Percentiles rank a stretch among this genome's conserved stretches.
Conservation (phyloP, 1,140 invertebrate genomes). For the Meteorus sp. region DNA sequence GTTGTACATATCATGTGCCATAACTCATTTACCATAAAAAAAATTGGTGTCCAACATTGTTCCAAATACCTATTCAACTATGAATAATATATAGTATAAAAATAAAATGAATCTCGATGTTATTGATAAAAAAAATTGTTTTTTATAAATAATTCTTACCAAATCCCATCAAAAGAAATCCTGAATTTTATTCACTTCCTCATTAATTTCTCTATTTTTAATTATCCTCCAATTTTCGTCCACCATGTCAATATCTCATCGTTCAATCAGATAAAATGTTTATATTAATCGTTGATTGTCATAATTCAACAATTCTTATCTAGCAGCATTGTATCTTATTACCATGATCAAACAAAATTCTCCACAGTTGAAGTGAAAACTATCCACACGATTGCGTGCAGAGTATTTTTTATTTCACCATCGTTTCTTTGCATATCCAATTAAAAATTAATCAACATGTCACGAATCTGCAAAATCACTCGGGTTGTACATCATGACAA, state of each 20-base stretch:
- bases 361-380: too few species aligned
- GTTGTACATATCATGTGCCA: conserved; percentile 60
- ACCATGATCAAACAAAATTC: conserved; percentile 36
- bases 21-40: conserved; percentile 58
- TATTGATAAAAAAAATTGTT: conserved; percentile 52
- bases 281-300: background rate
- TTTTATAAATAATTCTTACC: conserved; percentile 1
- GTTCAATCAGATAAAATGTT: too few species aligned
- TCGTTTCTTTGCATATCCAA: conserved; percentile 35
- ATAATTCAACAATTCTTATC: background rate
- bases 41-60: conserved; percentile 60
- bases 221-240: too few species aligned
- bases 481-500: conserved; percentile 7
- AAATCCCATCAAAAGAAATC: background rate
- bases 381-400: conserved; percentile 40
- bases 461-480: conserved; percentile 37
- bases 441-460: conserved; percentile 41
- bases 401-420: too few species aligned
- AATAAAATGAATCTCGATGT: conserved; percentile 61
- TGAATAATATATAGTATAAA: conserved; percentile 56
- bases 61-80: conserved; percentile 59
- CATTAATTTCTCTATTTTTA: too few species aligned
- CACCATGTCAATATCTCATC: too few species aligned
- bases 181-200: background rate
- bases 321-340: conserved; percentile 14